Base-by-base conservation (phyloP, 1,140 invertebrate species). In the Nasonia longicornis region DNA sequence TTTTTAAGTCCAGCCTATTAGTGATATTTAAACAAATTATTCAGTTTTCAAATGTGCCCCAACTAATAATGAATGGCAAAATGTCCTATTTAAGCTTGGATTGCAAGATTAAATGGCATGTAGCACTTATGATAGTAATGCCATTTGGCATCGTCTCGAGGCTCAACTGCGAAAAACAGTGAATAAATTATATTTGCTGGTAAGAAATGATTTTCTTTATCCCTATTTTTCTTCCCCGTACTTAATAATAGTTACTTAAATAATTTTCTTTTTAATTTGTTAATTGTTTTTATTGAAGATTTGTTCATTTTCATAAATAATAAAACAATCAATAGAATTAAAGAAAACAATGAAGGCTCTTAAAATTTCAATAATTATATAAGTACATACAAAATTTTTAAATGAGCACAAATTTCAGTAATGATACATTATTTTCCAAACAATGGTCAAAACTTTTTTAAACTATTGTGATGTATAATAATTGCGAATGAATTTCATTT, bases 111-210 rank as follows among this genome's bases (percentile, higher is more conserved):
- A n/a, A n/a, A n/a, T n/a, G n/a, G n/a, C n/a, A n/a, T 73, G 52
- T 77, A 77, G 29, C 66, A 42, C 11, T 70, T 77, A 20, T 58
- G 69, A 73, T 77, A 77, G 35, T 6, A 81, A 77, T 81, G 70
- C 58, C 58, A 74, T 74, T 79, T 76, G 64, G 74, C 69, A 82
- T 78, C 52, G 63, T 74, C 76, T 73, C 26, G 38, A 72, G 38
- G 58, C 35, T 72, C 74, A 77, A 82, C 76, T 78, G 70, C 75
- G 31, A 78, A 78, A 64, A 74, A 78, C 70, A 74, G 76, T 78
- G 29, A 82, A 82, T 82, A 82, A 82, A 82, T 29, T 78, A 78
- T 78, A 82, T 82, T 82, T 78, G 63, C 75, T 82, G 75, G 16
- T 82, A 78, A 77, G 16, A 58, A 52, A 29, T 45, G 38, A 14